Base-by-base conservation (phyloP, 2,113 vertebrate species). In the Oophaga pumilio region DNA sequence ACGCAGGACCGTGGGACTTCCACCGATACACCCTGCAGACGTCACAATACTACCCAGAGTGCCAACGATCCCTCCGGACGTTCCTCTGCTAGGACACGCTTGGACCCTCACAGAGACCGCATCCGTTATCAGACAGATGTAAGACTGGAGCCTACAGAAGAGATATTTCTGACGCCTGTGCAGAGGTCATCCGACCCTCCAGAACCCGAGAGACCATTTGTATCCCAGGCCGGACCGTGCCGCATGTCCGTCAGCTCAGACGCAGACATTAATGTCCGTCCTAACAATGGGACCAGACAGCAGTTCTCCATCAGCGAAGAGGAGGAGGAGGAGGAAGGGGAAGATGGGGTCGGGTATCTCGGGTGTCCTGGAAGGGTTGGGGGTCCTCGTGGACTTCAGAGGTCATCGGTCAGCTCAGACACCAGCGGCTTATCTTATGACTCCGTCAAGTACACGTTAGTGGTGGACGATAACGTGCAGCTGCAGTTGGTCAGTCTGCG, bases 1-100 rank as follows among this genome's bases (percentile, higher is more conserved):
- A 98, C 97, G 92, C 98, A 97, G 95, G 97, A 99, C 92, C 94
- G 97, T 0, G 98, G 98, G 89, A 99, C 97, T 0, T 98, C 97
- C 80, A 99, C 98, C 0, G 97, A 98, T 85, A 96, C 94, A 86
- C 96, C 97, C 0, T 96, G 96, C 92, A 94, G 95, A 85, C 96
- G 95, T 89, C 93, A 94, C 9, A 90, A 95, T 0, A 95, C 96
- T 57, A 96, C 94, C 92, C 95, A 95, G 0, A 94, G 96, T 0
- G 86, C 95, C 59, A 92, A 91, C 0, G 74, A 89, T 9, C 69
- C 93, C 13, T 93, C 57, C 0, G 90, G 93, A 87, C 93, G 94
- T 91, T 93, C 91, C 12, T 93, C 92, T 0, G 91, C 92, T 84
- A 93, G 93, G 82, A 43, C 88, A 0, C 91, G 91, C 79, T 91